These are phyloP conservation scores for Anticlea derivata DNA, from an alignment of 2,888 invertebrate genomes.

Conservation along the genomic window DNA sequence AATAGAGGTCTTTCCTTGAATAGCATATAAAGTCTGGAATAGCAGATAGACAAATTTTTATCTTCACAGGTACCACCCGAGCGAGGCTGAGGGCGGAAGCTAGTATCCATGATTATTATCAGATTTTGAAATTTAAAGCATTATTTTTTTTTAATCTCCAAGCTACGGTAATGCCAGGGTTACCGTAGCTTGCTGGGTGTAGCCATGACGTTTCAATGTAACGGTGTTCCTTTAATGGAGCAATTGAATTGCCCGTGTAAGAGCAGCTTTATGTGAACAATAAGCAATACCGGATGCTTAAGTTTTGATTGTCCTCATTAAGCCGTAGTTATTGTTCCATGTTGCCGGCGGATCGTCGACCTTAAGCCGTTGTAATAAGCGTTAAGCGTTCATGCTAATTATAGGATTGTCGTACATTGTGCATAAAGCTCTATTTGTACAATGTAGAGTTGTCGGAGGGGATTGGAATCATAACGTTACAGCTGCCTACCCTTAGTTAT, in stretches of 20 bases:
- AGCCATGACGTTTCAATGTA: no score
- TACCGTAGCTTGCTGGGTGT: no score
- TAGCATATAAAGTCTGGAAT: no score
- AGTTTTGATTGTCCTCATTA: conserved; percentile 61
- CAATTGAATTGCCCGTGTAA: not conserved
- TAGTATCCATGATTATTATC: no score
- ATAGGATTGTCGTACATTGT: conserved; percentile 23
- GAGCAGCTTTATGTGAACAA: conserved; percentile 1
- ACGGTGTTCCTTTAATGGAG: not conserved
- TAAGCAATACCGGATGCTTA: conserved; percentile 44
- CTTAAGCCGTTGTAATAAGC: conserved; percentile 40
- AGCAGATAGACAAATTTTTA: no score
- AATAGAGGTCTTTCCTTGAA: no score
- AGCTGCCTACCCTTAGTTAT: not conserved
- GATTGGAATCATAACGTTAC: not conserved
- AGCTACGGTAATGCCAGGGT: no score
- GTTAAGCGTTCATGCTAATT: conserved; percentile 23
- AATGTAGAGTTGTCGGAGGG: not conserved
- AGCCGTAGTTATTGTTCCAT: conserved; percentile 40
- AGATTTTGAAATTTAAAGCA: no score
- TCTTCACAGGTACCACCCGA: no score
- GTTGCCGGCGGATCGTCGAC: conserved; percentile 40
- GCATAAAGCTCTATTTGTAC: conserved; percentile 17
- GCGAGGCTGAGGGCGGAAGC: no score
- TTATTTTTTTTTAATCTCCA: no score